Evolutionary conservation across 2,113 vertebrate genomes (phyloP).

Genomic region (Urocolius indicus): DNA sequence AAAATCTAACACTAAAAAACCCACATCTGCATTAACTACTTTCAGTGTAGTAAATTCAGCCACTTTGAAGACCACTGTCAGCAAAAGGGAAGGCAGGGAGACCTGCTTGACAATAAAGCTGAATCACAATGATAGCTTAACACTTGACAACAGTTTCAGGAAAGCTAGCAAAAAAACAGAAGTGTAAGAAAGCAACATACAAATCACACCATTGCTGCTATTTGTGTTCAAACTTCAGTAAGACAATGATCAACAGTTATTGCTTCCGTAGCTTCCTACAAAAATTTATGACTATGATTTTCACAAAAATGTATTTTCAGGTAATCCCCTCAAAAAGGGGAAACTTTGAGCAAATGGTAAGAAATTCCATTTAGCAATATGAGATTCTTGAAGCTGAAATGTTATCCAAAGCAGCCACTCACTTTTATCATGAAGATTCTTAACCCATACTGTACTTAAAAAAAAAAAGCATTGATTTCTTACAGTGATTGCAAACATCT

Average conservation of each 20-base stretch:
- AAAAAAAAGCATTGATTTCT: neutral
- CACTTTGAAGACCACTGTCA: neutral
- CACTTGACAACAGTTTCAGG: neutral
- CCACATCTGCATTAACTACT: neutral
- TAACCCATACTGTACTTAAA: neutral
- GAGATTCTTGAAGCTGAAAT: neutral
- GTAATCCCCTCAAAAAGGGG: neutral
- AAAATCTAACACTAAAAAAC: neutral
- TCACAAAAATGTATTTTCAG: neutral
- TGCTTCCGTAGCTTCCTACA: neutral
- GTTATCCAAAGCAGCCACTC: neutral
- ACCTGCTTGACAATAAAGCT: neutral
- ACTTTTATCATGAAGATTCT: neutral
- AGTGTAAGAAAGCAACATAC: neutral
- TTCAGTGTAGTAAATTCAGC: rapidly evolving
- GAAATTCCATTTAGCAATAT: neutral
- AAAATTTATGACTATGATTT: neutral
- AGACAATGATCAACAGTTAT: neutral
- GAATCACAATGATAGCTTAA: neutral
- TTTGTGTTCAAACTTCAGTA: neutral
- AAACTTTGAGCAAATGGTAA: neutral
- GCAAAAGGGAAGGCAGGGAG: neutral
- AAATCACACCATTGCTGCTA: neutral
- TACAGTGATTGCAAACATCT: neutral
- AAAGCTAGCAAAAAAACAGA: neutral